A percentile compares a stretch with the other conserved stretches of the same genome.
These are phyloP conservation scores for Polyommatus icarus DNA, from an alignment of 2,888 invertebrate genomes.

Conservation along the genomic window DNA sequence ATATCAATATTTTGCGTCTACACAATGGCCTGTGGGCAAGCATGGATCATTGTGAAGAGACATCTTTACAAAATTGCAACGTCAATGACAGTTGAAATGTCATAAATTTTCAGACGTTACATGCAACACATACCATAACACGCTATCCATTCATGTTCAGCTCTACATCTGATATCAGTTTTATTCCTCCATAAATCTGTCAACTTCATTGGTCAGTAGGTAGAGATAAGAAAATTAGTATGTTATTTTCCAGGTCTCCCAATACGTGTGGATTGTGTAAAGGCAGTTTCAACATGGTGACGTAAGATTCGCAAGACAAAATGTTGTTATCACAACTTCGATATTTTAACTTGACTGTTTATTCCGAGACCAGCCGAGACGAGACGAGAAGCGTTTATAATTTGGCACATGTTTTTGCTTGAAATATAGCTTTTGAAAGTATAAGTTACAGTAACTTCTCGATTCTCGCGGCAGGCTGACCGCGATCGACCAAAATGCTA, in stretches of 20 bases:
- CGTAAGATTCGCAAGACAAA: not conserved
- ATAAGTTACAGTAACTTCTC: too few relatives aligned
- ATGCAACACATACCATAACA: too few relatives aligned
- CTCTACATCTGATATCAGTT: too few relatives aligned
- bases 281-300: not conserved
- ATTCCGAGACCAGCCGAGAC: not conserved
- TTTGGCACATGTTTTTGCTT: not conserved
- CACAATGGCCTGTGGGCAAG: too few relatives aligned
- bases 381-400: not conserved
- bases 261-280: not conserved
- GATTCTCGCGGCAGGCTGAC: too few relatives aligned
- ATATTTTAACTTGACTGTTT: not conserved
- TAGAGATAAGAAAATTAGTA: not conserved
- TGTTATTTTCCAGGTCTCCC: not conserved
- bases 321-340: not conserved
- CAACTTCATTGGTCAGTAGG: not conserved
- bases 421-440: not conserved
- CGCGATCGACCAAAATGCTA: too few relatives aligned
- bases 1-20: too few relatives aligned
- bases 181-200: not conserved
- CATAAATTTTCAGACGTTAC: too few relatives aligned
- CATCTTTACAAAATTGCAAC: too few relatives aligned
- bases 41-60: too few relatives aligned
- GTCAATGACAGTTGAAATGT: too few relatives aligned
- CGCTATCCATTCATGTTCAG: too few relatives aligned